Evolutionary conservation across 2,797 vertebrate species (phyloP).

Genomic region (Paguma larvata): DNA sequence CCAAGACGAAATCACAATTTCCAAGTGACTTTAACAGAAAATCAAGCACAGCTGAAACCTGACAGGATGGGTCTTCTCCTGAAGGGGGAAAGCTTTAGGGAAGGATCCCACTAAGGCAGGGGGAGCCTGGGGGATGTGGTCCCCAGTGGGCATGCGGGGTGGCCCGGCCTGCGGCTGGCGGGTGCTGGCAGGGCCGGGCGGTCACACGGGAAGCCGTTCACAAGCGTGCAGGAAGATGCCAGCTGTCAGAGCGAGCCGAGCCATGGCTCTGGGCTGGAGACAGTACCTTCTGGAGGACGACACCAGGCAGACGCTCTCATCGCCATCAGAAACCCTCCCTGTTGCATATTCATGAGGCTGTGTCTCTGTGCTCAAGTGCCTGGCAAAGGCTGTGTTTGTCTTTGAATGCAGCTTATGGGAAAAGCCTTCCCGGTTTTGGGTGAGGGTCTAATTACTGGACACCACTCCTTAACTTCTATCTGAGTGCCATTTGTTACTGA

Average conservation of each 20-base stretch:
- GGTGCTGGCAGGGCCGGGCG: conserved; percentile 66
- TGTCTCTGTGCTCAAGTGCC: neutral
- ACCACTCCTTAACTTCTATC: too few species aligned
- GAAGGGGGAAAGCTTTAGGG: neutral
- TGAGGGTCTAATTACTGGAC: neutral
- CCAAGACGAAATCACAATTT: neutral
- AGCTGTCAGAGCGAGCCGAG: conserved; percentile 5
- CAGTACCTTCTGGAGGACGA: conserved; percentile 87
- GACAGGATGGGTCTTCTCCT: neutral
- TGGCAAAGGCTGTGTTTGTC: neutral
- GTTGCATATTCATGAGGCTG: neutral
- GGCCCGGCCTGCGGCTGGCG: conserved; percentile 26
- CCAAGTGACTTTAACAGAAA: neutral
- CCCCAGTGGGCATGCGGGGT: conserved; percentile 82
- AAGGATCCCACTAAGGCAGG: conserved; percentile 24
- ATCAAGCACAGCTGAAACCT: neutral
- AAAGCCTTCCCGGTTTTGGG: neutral
- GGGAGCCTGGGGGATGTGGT: conserved; percentile 44
- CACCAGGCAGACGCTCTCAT: conserved; percentile 20
- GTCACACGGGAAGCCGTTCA: conserved; percentile 65
- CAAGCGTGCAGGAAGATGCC: conserved; percentile 49
- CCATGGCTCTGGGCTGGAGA: conserved; percentile 74
- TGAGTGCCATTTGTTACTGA: neutral
- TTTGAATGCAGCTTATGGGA: neutral
- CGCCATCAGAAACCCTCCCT: neutral